A percentile compares a stretch with the other conserved stretches of the same genome.
These are phyloP conservation scores for Poecilobothrus nobilitatus DNA, from an alignment of 2,888 invertebrate species.

Conservation along the genomic window DNA sequence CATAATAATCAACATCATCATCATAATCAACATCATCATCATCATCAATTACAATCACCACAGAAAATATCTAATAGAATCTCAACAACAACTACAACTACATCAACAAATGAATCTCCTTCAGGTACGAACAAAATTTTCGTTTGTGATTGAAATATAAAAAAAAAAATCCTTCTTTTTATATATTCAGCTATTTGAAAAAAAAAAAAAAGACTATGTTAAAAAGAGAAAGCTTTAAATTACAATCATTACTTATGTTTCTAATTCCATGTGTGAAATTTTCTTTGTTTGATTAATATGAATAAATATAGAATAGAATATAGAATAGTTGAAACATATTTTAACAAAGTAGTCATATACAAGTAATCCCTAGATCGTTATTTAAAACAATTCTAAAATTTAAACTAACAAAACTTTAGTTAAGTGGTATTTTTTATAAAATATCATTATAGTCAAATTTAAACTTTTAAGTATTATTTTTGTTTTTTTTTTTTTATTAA, in stretches of 20 bases:
- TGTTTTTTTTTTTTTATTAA: too few relatives aligned
- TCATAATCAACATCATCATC: conserved; percentile 23
- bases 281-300: too few relatives aligned
- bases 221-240: not conserved
- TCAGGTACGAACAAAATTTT: conserved; percentile 14
- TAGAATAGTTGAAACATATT: too few relatives aligned
- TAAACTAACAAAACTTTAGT: too few relatives aligned
- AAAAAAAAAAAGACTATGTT: not conserved
- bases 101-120: conserved; percentile 7
- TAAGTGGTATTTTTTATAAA: too few relatives aligned
- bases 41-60: conserved; percentile 16
- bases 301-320: too few relatives aligned
- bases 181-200: not conserved
- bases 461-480: too few relatives aligned
- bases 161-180: not conserved
- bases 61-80: conserved; percentile 11
- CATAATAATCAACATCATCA: conserved; percentile 18
- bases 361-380: too few relatives aligned
- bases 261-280: too few relatives aligned
- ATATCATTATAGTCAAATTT: too few relatives aligned
- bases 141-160: not conserved
- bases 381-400: too few relatives aligned
- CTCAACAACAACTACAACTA: conserved; percentile 6
- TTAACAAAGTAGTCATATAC: too few relatives aligned
- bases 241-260: not conserved